These are phyloP conservation scores for Hypomesus transpacificus DNA, from an alignment of 2,113 vertebrate genomes.

Conservation along the genomic window DNA sequence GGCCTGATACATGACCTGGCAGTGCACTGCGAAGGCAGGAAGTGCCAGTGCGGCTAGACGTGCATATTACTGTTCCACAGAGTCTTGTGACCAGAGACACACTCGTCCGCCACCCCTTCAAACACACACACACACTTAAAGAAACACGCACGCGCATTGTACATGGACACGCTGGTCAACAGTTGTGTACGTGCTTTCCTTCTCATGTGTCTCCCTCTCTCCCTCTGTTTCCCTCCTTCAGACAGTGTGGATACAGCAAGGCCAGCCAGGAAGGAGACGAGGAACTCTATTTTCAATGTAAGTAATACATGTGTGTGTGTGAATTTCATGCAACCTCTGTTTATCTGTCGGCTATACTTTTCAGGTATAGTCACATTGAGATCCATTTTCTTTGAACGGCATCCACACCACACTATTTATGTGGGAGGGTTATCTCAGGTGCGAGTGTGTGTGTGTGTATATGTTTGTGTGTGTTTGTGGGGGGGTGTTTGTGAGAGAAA, in stretches of 20 bases:
- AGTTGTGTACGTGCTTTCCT: background rate
- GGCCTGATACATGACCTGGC: constrained; percentile 11
- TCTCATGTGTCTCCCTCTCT: background rate
- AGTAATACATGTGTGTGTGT: constrained; percentile 54
- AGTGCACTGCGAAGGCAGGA: background rate
- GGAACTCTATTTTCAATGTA: constrained; percentile 90
- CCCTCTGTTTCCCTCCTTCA: constrained; percentile 53
- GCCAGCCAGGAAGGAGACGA: constrained; percentile 88
- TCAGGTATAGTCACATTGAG: too few relatives aligned
- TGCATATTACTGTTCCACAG: background rate
- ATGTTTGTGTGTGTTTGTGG: background rate
- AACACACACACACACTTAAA: background rate
- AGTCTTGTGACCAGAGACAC: background rate
- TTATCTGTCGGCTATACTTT: too few relatives aligned
- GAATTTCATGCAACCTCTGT: background rate
- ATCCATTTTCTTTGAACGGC: too few relatives aligned
- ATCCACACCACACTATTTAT: too few relatives aligned
- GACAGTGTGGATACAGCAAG: constrained; percentile 89
- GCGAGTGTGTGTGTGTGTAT: constrained; percentile 11
- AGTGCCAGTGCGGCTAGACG: background rate
- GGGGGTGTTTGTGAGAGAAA: background rate
- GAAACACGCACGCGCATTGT: background rate
- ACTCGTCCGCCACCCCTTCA: background rate
- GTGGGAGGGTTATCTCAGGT: background rate
- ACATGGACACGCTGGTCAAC: background rate